Evolutionary conservation across 2,113 vertebrate genomes (phyloP), one percentile per base, ranked within the genome.

Genomic region (Stegostoma tigrinum): DNA sequence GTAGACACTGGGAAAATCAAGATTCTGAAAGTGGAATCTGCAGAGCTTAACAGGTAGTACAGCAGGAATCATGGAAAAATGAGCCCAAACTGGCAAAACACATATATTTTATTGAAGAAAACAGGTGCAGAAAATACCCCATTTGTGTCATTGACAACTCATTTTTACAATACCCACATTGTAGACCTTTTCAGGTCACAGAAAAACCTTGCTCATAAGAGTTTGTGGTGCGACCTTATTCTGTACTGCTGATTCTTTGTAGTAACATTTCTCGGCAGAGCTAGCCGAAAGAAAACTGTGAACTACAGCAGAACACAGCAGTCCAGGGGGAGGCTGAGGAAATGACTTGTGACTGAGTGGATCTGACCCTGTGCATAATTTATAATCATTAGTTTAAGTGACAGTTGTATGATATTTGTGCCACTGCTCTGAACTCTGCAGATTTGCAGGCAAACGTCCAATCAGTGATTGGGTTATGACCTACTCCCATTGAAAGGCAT

Each of bases 311-410:
- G 67, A 72, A 70, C 72, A 72, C 45, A 72, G 96, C 95, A 97
- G 97, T 97, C 97, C 96, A 96, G 96, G 97, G 96, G 96, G 97
- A 97, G 97, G 97, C 94, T 95, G 95, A 97, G 96, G 97, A 97
- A 98, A 98, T 97, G 96, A 98, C 97, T 98, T 98, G 97, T 97
- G 97, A 97, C 96, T 97, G 97, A 98, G 97, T 97, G 97, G 97
- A 98, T 97, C 96, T 97, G 97, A 98, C 97, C 97, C 97, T 97
- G 96, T 98, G 96, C 97, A 98, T 98, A 98, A 98, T 98, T 98
- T 97, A 98, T 97, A 98, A 97, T 98, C 97, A 97, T 98, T 98
- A 98, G 97, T 97, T 96, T 97, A 97, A 97, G 96, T 98, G 97
- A 98, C 97, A 98, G 96, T 97, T 97, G 96, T 97, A 96, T 96